Conservation (phyloP, 23 tunicate species). For the Ciona savignyi region DNA sequence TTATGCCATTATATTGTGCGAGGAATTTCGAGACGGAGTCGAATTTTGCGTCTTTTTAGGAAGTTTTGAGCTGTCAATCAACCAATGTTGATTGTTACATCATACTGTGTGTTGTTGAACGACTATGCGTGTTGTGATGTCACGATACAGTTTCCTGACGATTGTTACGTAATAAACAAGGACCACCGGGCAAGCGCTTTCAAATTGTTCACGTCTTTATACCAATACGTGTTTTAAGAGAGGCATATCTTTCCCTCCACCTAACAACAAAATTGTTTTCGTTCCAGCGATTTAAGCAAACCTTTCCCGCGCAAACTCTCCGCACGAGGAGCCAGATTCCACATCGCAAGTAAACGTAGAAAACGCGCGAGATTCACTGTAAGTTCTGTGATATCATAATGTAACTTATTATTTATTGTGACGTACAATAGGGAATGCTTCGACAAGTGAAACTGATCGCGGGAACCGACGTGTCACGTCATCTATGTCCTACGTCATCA, state of each 20-base stretch:
- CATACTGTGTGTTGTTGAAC: neutral
- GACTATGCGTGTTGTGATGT: neutral
- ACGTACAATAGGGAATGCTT: conserved; percentile 36
- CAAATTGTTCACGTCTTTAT: too few species aligned
- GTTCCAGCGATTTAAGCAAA: conserved; percentile 15
- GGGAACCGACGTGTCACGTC: conserved; percentile 43
- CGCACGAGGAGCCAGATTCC: conserved; percentile 37
- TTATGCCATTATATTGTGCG: too few species aligned
- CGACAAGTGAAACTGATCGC: conserved; percentile 52
- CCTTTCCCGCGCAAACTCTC: conserved; percentile 43
- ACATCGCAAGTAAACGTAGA: conserved; percentile 69
- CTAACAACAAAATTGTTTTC: conserved; percentile 2
- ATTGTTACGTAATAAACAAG: neutral
- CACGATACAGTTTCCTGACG: neutral
- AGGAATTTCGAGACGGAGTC: too few species aligned
- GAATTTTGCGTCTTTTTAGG: too few species aligned
- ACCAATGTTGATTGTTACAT: neutral
- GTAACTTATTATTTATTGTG: neutral
- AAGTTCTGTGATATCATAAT: neutral
- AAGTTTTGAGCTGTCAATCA: neutral
- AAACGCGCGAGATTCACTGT: conserved; percentile 71
- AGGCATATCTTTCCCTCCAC: too few species aligned
- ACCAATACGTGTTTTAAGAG: too few species aligned
- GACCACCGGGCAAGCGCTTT: too few species aligned
- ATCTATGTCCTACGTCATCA: conserved; percentile 31